Evolutionary conservation across 2,888 invertebrate species (phyloP), one percentile per base, ranked within the genome.

Genomic region (Corbicula japonica): DNA sequence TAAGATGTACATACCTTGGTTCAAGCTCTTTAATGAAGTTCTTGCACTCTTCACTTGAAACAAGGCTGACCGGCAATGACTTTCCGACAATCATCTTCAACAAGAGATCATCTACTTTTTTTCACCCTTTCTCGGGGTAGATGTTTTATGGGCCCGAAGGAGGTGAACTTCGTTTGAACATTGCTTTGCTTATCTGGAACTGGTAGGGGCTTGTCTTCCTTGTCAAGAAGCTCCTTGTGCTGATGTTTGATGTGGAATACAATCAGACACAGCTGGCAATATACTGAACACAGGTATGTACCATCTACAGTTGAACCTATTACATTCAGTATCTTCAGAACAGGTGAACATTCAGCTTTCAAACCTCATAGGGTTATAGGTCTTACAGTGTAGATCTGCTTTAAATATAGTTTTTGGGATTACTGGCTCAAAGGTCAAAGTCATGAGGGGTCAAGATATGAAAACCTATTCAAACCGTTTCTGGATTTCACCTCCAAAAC

Each of bases 161-260:
- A n/a, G 6, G n/a, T 21, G 8, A 61, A 26, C 41, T 41, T 41
- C 10, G 41, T 21, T 26, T 38, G 38, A 12, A 41, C 38, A 21
- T 41, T 61, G 38, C 41, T 61, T 12, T 38, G 61, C n/a, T 61
- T n/a, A 26, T 58, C 58, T 21, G 34, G 30, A 5, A 61, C 12
- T 10, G 38, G 61, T n/a, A n/a, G n/a, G n/a, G n/a, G n/a, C 41
- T 61, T 28, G 26, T 61, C 26, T 38, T 4, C 28, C 2, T 28
- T 5, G 15, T 4, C 21, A 41, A 61, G 2, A 10, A 41, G 41
- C 38, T 61, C 61, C 41, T 61, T 38, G 23, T 61, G 61, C 2
- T 61, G 41, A 61, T 61, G 38, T 21, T 61, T 61, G 3, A 61
- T 41, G 21, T 61, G 61, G 26, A 61, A 61, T 26, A 61, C 41